Percentiles rank a stretch among this genome's conserved stretches.
Conservation (phyloP, 2,797 vertebrate genomes). For the Danio tinwini region DNA sequence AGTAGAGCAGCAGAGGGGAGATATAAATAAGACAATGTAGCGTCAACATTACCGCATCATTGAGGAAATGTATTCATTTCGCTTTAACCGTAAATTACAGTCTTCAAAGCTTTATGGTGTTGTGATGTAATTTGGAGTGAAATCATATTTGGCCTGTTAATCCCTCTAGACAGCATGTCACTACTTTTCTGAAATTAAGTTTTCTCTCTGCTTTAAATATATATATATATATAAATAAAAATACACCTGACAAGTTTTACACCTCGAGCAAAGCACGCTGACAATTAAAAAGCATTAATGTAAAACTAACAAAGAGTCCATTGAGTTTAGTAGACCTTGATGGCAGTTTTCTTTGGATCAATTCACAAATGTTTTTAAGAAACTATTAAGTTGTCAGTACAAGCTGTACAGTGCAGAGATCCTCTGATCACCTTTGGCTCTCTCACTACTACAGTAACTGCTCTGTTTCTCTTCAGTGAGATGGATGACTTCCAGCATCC, state of each 20-base stretch:
- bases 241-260: slow-evolving; percentile 49
- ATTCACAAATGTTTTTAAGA: slow-evolving; percentile 44
- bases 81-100: slow-evolving; percentile 38
- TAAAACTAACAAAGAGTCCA: slow-evolving; percentile 50
- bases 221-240: slow-evolving; percentile 18
- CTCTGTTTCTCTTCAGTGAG: neutral
- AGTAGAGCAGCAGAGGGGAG: slow-evolving; percentile 35
- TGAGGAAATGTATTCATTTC: slow-evolving; percentile 44
- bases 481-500: neutral
- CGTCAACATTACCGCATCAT: slow-evolving; percentile 43
- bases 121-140: slow-evolving; percentile 36
- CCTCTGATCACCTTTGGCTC: slow-evolving; percentile 29
- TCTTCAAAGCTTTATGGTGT: slow-evolving; percentile 48
- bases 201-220: slow-evolving; percentile 14
- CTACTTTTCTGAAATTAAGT: slow-evolving; percentile 36
- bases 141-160: slow-evolving; percentile 45
- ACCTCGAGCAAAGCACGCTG: slow-evolving; percentile 48
- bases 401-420: slow-evolving; percentile 18
- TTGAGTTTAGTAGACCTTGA: slow-evolving; percentile 35
- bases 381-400: slow-evolving; percentile 50
- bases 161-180: slow-evolving; percentile 49
- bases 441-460: neutral
- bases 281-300: slow-evolving; percentile 44
- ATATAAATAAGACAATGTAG: slow-evolving; percentile 48
- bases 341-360: slow-evolving; percentile 54